Conservation (phyloP, 2,113 vertebrate genomes). For the Limanda limanda region DNA sequence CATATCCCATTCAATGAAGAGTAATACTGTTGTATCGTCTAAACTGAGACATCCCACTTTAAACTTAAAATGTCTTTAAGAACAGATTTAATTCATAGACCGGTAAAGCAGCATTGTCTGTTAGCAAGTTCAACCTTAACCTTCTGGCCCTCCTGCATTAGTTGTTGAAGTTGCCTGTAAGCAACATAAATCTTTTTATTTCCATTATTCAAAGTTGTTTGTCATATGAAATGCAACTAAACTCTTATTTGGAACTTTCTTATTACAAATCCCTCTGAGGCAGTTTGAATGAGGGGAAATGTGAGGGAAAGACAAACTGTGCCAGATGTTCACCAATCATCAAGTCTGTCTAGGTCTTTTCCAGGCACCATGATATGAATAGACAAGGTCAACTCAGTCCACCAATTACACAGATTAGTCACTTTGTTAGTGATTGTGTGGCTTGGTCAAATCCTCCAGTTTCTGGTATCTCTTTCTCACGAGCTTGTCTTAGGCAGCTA, state of each 20-base stretch:
- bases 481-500: conserved; percentile 78
- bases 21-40: not conserved
- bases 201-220: not conserved
- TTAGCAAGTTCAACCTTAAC: not conserved
- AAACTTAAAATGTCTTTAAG: too few species aligned
- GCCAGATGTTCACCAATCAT: not conserved
- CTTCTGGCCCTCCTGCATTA: not conserved
- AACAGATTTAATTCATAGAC: too few species aligned
- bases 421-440: conserved; percentile 74
- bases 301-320: not conserved
- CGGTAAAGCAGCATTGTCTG: too few species aligned
- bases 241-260: too few species aligned
- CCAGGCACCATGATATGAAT: conserved; percentile 19
- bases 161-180: not conserved
- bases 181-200: not conserved
- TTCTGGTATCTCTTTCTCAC: conserved; percentile 83
- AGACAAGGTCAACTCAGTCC: conserved; percentile 41
- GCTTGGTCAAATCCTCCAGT: conserved; percentile 74
- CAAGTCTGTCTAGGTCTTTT: conserved; percentile 2
- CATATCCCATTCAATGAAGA: not conserved
- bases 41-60: not conserved
- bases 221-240: not conserved
- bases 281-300: not conserved
- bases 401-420: conserved; percentile 78
- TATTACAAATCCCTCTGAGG: too few species aligned